These are phyloP conservation scores for Philonicus albiceps DNA, from an alignment of 2,888 invertebrate species.

Conservation along the genomic window DNA sequence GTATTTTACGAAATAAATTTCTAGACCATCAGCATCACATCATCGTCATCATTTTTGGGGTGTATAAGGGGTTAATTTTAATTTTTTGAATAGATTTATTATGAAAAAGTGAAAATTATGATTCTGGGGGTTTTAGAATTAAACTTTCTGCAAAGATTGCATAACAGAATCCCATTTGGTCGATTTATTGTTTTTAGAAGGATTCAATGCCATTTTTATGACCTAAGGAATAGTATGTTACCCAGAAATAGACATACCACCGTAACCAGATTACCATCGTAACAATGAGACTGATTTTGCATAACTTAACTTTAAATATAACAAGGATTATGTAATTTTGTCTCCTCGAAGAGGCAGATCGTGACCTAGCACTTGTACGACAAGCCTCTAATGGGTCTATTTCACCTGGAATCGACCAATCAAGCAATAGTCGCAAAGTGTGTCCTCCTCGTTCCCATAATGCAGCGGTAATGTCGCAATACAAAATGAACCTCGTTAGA, in stretches of 20 bases:
- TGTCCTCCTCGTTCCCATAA: conserved; percentile 25
- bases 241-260: background rate
- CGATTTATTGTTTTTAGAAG: background rate
- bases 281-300: background rate
- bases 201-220: background rate
- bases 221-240: background rate
- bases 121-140: too few relatives aligned
- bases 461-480: conserved; percentile 35
- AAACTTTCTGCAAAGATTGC: too few relatives aligned
- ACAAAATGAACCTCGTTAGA: conserved; percentile 39
- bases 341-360: background rate
- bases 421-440: background rate
- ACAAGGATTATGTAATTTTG: background rate
- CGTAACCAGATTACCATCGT: background rate
- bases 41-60: too few relatives aligned
- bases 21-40: too few relatives aligned
- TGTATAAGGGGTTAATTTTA: too few relatives aligned
- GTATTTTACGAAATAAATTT: too few relatives aligned
- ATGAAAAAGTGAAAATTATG: too few relatives aligned
- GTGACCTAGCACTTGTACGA: background rate
- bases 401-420: conserved; percentile 1
- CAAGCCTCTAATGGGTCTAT: background rate
- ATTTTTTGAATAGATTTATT: too few relatives aligned
- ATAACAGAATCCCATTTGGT: background rate
- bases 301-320: background rate